phyloP scores from a whole-genome alignment of 1,140 invertebrate species.

The Dryas iulia region DNA sequence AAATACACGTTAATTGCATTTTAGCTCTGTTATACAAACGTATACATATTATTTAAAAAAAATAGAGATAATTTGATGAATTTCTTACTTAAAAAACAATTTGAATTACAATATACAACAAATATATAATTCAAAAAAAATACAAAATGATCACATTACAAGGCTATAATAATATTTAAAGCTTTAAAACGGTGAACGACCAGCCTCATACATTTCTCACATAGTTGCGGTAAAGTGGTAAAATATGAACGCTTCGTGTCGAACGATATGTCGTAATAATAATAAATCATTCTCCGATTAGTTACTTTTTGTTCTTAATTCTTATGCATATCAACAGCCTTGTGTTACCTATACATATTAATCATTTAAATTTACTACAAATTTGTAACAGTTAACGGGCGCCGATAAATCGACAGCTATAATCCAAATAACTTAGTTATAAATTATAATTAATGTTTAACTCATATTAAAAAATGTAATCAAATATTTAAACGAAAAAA shows the following conservation, averaged over 20 bases:
- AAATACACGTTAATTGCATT: too few relatives aligned
- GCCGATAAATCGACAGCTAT: slow-evolving; percentile 10
- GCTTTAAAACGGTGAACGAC: background rate
- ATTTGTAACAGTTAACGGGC: slow-evolving; percentile 20
- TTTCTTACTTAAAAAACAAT: too few relatives aligned
- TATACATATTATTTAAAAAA: too few relatives aligned
- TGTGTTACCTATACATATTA: slow-evolving; percentile 56
- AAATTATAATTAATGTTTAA: slow-evolving; percentile 18
- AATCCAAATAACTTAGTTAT: slow-evolving; percentile 14
- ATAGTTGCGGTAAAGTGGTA: slow-evolving; percentile 19
- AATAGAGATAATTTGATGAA: too few relatives aligned
- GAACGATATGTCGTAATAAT: slow-evolving; percentile 26
- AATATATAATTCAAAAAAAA: too few relatives aligned
- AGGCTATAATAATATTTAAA: background rate
- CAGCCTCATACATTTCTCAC: slow-evolving; percentile 7
- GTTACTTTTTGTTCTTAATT: slow-evolving; percentile 54
- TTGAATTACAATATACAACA: too few relatives aligned
- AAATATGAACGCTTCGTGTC: slow-evolving; percentile 25
- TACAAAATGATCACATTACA: background rate
- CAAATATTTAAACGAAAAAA: background rate
- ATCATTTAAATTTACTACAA: slow-evolving; percentile 38
- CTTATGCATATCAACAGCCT: slow-evolving; percentile 55
- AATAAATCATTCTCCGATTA: slow-evolving; percentile 35
- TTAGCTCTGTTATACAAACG: too few relatives aligned
- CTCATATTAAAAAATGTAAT: background rate